A percentile compares a stretch with the other conserved stretches of the same genome.
phyloP scores from a whole-genome alignment of 2,797 vertebrate genomes.

The Gambusia yucatana region DNA sequence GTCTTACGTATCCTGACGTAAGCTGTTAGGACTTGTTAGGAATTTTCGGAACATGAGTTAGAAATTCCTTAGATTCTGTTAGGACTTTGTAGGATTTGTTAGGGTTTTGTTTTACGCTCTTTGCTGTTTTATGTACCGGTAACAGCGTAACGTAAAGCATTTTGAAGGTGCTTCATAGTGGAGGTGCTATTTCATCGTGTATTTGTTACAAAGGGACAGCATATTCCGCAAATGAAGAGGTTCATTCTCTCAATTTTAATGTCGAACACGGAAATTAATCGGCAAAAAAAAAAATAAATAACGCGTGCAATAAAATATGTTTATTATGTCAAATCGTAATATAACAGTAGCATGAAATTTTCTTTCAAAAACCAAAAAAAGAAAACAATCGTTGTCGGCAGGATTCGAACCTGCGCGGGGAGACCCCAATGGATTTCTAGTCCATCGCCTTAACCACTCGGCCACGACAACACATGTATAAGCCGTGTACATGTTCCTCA shows the following conservation, averaged over 20 bases:
- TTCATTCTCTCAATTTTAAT: background rate
- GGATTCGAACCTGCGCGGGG: slow-evolving; percentile 81
- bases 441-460: slow-evolving; percentile 83
- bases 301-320: background rate
- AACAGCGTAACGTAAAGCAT: background rate
- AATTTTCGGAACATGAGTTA: background rate
- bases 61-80: background rate
- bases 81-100: background rate
- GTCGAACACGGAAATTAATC: background rate
- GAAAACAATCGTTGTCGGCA: slow-evolving; percentile 60
- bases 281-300: background rate
- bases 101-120: background rate
- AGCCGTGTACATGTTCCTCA: no score
- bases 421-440: slow-evolving; percentile 84
- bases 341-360: background rate
- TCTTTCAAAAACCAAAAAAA: background rate
- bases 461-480: slow-evolving; percentile 67
- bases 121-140: background rate
- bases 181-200: slow-evolving; percentile 16
- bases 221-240: background rate
- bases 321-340: background rate
- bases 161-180: background rate
- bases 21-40: background rate
- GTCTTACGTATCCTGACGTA: background rate
- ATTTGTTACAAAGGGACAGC: background rate